These are phyloP conservation scores for Prolemur simus DNA, from an alignment of 2,113 vertebrate genomes.

Conservation along the genomic window DNA sequence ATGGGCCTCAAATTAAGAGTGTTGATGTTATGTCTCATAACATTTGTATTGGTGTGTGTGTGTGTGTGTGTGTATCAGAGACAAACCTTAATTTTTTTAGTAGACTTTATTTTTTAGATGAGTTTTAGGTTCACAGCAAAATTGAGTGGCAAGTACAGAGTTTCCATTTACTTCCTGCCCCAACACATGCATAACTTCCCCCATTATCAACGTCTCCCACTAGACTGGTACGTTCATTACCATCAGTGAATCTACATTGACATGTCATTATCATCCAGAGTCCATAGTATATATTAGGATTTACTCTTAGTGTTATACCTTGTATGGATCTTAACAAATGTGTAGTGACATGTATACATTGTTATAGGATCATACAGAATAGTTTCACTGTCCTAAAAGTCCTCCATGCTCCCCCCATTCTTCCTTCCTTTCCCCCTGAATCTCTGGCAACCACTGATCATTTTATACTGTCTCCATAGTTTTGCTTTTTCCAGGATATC, in stretches of 20 bases:
- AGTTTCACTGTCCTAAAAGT: not conserved
- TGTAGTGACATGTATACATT: not conserved
- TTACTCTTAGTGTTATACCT: not conserved
- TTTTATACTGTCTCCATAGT: not conserved
- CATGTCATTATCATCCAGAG: not conserved
- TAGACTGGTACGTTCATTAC: not conserved
- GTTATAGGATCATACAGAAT: not conserved
- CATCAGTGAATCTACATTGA: not conserved
- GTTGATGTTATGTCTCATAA: not conserved
- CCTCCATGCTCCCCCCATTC: not conserved
- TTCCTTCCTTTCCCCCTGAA: not conserved
- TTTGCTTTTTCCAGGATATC: not conserved
- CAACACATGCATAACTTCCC: not conserved
- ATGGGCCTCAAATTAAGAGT: not conserved
- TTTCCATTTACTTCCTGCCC: not conserved
- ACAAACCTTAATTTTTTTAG: not conserved
- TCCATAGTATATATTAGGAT: not conserved
- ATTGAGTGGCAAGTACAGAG: not conserved
- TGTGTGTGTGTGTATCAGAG: not conserved
- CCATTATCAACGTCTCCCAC: not conserved
- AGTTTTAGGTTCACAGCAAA: conserved; percentile 1
- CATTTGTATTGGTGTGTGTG: not conserved
- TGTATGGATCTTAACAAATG: not conserved
- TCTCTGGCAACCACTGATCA: not conserved
- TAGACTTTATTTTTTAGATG: not conserved